Evolutionary conservation across 1,140 invertebrate species (phyloP).

Genomic region (Scylla paramamosain): DNA sequence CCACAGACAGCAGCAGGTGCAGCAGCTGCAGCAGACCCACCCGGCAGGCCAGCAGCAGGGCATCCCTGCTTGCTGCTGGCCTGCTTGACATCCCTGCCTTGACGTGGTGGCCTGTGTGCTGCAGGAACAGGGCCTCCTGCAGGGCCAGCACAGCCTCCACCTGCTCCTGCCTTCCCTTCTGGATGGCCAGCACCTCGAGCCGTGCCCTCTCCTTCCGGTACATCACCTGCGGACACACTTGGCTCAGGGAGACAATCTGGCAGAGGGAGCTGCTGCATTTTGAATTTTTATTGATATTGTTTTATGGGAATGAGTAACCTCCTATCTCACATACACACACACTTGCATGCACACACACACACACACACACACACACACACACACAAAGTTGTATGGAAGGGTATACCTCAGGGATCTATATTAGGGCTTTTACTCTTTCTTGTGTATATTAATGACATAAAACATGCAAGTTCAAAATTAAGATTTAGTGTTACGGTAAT

Average conservation of each 20-base stretch:
- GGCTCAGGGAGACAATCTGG: background rate
- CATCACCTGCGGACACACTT: background rate
- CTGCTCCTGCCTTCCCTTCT: background rate
- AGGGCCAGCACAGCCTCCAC: background rate
- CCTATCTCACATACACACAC: background rate
- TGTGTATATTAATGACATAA: too few relatives aligned
- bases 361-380: too few relatives aligned
- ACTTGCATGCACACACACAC: background rate
- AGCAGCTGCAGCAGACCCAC: conserved; percentile 22
- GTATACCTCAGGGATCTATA: too few relatives aligned
- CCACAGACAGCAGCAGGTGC: conserved; percentile 4
- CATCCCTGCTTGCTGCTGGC: background rate
- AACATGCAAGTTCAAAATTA: too few relatives aligned
- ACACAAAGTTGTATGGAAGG: too few relatives aligned
- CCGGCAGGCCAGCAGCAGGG: background rate
- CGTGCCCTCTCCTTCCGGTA: background rate
- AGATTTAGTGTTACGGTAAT: too few relatives aligned
- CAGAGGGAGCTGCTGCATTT: background rate
- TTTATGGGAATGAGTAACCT: background rate
- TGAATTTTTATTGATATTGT: background rate
- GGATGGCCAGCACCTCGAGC: background rate
- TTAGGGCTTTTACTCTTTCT: too few relatives aligned
- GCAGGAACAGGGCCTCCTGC: background rate
- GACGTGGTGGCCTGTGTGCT: background rate
- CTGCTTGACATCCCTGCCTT: background rate